These are phyloP conservation scores for Garrulus glandarius DNA, from an alignment of 2,797 vertebrate genomes.

Conservation along the genomic window DNA sequence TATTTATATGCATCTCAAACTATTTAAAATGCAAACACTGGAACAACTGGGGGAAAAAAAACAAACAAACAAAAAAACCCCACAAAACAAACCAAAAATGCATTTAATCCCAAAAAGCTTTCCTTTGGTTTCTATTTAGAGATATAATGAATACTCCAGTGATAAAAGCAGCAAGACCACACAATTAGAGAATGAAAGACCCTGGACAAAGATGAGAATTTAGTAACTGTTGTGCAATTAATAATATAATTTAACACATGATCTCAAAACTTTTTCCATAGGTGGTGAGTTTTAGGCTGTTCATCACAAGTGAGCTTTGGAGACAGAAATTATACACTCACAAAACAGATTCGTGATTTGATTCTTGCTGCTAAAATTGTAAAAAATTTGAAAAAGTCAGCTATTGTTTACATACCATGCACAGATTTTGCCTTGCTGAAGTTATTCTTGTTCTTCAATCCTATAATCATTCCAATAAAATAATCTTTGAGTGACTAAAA, in stretches of 20 bases:
- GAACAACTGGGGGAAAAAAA: not conserved
- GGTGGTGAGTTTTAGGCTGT: not conserved
- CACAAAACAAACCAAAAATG: not conserved
- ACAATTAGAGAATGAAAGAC: not conserved
- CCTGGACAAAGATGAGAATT: not conserved
- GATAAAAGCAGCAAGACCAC: not conserved
- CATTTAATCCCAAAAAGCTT: not conserved
- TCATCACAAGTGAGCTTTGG: not conserved
- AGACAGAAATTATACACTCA: not conserved
- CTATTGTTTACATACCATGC: not conserved
- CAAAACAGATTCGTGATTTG: not conserved
- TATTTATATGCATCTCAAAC: constrained; percentile 37
- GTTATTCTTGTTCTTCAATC: not conserved
- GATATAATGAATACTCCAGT: not conserved
- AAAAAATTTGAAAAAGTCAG: not conserved
- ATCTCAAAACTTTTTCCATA: not conserved
- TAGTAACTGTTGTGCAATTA: not conserved
- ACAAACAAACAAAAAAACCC: too few species aligned
- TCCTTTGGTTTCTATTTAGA: constrained; percentile 32
- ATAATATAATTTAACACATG: not conserved
- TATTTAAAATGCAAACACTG: not conserved
- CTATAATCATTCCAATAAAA: not conserved
- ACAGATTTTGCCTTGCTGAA: not conserved
- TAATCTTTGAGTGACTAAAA: not conserved
- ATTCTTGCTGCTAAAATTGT: not conserved